phyloP scores from a whole-genome alignment of 1,140 invertebrate species.

The Hyposmocoma kahamanoa region DNA sequence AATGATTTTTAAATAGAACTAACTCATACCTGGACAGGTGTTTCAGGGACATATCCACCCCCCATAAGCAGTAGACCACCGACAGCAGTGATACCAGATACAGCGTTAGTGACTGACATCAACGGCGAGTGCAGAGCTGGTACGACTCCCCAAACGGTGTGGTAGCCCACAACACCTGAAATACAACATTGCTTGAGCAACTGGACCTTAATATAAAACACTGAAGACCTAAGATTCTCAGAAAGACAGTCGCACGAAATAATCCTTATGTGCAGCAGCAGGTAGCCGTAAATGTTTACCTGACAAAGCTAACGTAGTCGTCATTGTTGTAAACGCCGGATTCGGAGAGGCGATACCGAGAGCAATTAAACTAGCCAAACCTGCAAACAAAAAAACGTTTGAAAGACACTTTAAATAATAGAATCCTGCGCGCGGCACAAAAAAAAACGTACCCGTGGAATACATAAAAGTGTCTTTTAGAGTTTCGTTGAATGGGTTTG shows the following conservation, averaged over 20 bases:
- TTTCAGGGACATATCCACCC: constrained; percentile 82
- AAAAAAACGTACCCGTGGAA: constrained; percentile 79
- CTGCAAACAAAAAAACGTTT: constrained; percentile 52
- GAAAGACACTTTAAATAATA: background rate
- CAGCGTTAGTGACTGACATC: constrained; percentile 95
- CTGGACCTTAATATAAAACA: too few species aligned
- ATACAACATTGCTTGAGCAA: background rate
- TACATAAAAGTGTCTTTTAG: constrained; percentile 82
- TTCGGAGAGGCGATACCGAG: constrained; percentile 87
- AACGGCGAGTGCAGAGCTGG: constrained; percentile 93
- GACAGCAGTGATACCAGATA: constrained; percentile 93
- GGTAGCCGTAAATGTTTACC: constrained; percentile 72
- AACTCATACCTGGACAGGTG: constrained; percentile 58
- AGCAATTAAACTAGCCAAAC: constrained; percentile 79
- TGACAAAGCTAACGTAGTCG: constrained; percentile 87
- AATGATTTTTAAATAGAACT: too few species aligned
- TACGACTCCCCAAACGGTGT: constrained; percentile 94
- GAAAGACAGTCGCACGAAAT: too few species aligned
- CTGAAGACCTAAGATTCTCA: too few species aligned
- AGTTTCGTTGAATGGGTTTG: constrained; percentile 73
- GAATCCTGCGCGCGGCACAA: too few species aligned
- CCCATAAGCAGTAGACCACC: constrained; percentile 89
- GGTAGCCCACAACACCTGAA: constrained; percentile 88
- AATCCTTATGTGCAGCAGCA: too few species aligned
- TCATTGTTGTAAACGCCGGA: constrained; percentile 89